Conservation (phyloP, 2,113 vertebrate genomes). For the Daphoenositta chrysoptera region DNA sequence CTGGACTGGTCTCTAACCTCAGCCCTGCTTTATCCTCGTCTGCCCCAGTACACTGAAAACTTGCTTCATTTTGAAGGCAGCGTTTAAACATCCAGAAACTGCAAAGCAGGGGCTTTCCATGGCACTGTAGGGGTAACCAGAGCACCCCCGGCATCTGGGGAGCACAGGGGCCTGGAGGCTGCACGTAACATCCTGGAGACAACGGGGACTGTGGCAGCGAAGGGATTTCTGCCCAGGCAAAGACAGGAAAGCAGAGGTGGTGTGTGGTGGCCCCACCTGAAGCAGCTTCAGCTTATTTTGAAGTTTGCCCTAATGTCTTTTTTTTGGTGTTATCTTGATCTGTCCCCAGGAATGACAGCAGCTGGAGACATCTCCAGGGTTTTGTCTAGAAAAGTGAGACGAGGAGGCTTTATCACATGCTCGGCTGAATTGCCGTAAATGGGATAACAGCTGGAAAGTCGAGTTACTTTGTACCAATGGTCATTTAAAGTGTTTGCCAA, state of each 20-base stretch:
- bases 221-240: background rate
- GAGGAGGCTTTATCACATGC: background rate
- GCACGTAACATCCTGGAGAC: rapidly evolving
- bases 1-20: background rate
- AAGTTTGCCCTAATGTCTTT: background rate
- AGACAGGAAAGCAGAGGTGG: background rate
- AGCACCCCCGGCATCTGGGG: background rate
- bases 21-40: background rate
- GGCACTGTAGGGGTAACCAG: background rate
- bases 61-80: background rate
- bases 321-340: background rate
- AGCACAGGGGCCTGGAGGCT: background rate
- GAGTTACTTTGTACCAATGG: constrained; percentile 42
- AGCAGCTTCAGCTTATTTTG: background rate
- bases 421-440: background rate
- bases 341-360: background rate
- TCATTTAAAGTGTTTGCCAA: constrained; percentile 41
- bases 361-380: background rate
- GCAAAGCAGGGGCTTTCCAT: background rate
- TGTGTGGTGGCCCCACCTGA: background rate
- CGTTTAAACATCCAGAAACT: background rate
- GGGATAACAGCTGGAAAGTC: background rate
- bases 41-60: background rate
- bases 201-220: rapidly evolving
- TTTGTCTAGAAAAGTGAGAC: background rate